Percentiles rank a stretch among this genome's conserved stretches.
phyloP scores from a whole-genome alignment of 2,797 vertebrate genomes.

The Hypotaenidia philippensis region DNA sequence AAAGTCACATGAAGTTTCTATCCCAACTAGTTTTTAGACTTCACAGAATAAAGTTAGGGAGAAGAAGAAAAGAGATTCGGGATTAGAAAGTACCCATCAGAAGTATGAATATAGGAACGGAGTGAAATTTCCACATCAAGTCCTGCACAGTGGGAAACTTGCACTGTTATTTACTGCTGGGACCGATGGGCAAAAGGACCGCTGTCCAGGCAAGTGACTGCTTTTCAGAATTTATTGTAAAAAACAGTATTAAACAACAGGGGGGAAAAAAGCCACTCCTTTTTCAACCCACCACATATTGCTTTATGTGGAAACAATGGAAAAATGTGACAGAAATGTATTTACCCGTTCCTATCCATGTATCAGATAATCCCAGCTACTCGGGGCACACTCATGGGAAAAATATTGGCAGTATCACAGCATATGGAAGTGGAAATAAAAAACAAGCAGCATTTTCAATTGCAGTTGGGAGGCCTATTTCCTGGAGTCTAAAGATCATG shows the following conservation, averaged over 20 bases:
- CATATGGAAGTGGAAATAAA: constrained; percentile 64
- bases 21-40: not conserved
- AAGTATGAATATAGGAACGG: not conserved
- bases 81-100: not conserved
- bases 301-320: constrained; percentile 49
- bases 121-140: not conserved
- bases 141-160: not conserved
- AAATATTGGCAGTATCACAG: constrained; percentile 58
- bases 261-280: not conserved
- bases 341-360: constrained; percentile 21
- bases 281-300: constrained; percentile 24
- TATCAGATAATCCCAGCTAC: constrained; percentile 24
- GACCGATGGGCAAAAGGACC: not conserved
- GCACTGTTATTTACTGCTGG: accelerated
- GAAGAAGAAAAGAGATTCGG: not conserved
- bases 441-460: constrained; percentile 59
- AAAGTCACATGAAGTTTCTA: not conserved
- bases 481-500: constrained; percentile 62
- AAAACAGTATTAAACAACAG: constrained; percentile 68
- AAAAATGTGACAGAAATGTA: constrained; percentile 51
- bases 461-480: constrained; percentile 54
- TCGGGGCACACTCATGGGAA: constrained; percentile 37
- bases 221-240: constrained; percentile 66
- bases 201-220: not conserved
- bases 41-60: not conserved